Base-by-base conservation (phyloP, 2,113 vertebrate species). In the Collichthys lucidus region DNA sequence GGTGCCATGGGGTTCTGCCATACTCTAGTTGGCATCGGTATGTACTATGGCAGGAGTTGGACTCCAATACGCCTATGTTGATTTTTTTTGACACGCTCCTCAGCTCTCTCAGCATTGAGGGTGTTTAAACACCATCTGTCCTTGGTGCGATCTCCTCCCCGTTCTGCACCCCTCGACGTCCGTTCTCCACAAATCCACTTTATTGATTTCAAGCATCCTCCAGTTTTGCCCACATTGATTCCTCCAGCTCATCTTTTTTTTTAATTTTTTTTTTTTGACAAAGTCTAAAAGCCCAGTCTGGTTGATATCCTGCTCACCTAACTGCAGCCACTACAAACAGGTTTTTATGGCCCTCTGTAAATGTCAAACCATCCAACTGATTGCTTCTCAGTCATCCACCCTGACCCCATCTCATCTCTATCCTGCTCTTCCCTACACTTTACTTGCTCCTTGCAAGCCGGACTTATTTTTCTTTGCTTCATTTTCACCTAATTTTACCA, bases 41-140 rank as follows among this genome's bases (percentile, higher is more conserved):
- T 73, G 72, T 29, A 82, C 73, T 79, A 22, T 74, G 68, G 72
- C 87, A 80, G 67, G 71, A 75, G 64, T 42, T 75, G 80, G 87
- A 88, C 74, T 65, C 69, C 16, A 70, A 11, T n/a, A 42, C 56
- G 67, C 75, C 78, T 79, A 65, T 66, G 86, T 77, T 82, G 74
- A 55, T 82, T 84, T 84, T 67, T 73, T 84, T 79, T 77, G 47
- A 82, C 70, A 70, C 67, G 35, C 35, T 80, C 66, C 50, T 80
- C 81, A 50, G 59, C 83, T 80, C 81, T 80, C 74, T 79, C 77
- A 85, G 76, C 82, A 83, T 50, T 55, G 73, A 83, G 80, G 60
- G 77, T 77, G 73, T 88, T 90, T 86, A 84, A 86, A 86, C 53
- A 76, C 87, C 89, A 80, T 91, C 84, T 88, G 82, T 89, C 76